Base-by-base conservation (phyloP, 2,888 invertebrate genomes). In the Plusia festucae region DNA sequence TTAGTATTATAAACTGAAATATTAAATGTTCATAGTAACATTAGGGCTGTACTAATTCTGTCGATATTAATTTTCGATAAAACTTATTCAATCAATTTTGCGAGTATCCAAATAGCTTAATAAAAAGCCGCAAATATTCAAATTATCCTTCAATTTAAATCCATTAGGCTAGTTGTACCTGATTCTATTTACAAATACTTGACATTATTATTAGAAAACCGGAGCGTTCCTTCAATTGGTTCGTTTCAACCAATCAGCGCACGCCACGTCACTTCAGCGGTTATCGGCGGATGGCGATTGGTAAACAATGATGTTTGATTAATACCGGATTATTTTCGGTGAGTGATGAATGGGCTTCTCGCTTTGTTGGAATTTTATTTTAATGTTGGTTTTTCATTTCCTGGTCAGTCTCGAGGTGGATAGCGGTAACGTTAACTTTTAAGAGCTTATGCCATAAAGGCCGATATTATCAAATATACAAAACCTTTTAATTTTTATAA, bases 261-360 rank as follows among this genome's bases (percentile, higher is more conserved):
- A 15, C 44, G 60, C 68, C 60, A 73, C 78, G 58, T 73, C 74
- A 62, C 61, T 73, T 58, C 53, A 68, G 15, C 52, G 60, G 58
- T 52, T 73, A 63, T 77, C 73, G 73, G 73, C 78, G 53, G 78
- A 60, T 56, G 60, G 69, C 55, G 51, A 49, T 18, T 59, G 20
- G 73, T 67, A 66, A 60, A 74, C 68, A 77, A 73, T 73, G 63
- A 63, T 77, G 60, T 68, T 77, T 67, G 70, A 80, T 78, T 78
- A 80, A 77, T 70, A 54, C n/a, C 9, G 56, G 65, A 80, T 78
- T 70, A 65, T 70, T 44, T 49, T 69, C 49, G 34, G 20, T n/a
- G 73, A 73, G 46, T 62, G 73, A 73, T 60, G 34, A 67, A 77
- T 67, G 60, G 27, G 51, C 20, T 44, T 60, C 55, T 51, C 51